Conservation (phyloP, 2,113 vertebrate genomes). For the Pampusana beccarii region DNA sequence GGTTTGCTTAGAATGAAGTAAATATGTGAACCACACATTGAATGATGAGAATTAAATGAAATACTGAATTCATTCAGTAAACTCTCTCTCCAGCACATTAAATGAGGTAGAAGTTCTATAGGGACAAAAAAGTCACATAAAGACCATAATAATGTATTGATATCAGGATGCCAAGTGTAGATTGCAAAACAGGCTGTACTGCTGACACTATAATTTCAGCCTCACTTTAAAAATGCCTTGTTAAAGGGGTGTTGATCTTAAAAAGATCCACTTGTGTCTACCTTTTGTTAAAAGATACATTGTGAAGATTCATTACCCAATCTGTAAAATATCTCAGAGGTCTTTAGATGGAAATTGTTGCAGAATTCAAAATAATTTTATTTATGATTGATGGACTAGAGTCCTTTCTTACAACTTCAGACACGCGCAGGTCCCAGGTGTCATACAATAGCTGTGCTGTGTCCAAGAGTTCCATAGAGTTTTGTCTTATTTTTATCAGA, state of each 20-base stretch:
- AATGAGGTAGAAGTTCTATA: neutral
- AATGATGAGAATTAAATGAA: neutral
- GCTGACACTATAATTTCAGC: neutral
- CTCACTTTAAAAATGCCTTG: neutral
- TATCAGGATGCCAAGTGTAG: neutral
- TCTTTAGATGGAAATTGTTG: neutral
- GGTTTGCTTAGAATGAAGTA: conserved; percentile 25
- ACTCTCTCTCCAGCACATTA: neutral
- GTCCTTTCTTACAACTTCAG: neutral
- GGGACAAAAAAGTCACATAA: neutral
- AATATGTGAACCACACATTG: neutral
- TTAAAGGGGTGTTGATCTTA: neutral
- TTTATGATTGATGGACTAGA: neutral
- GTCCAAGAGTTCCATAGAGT: neutral
- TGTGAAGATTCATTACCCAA: neutral
- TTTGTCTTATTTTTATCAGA: neutral
- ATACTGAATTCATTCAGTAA: neutral
- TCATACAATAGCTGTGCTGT: neutral
- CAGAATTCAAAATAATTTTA: neutral
- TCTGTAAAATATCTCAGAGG: neutral
- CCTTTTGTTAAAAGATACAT: neutral
- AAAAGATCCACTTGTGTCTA: neutral
- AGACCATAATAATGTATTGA: neutral
- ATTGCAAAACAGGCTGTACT: neutral
- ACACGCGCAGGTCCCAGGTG: neutral